Percentiles rank a stretch among this genome's conserved stretches.
Conservation (phyloP, 2,113 vertebrate genomes). For the Butorides virescens region DNA sequence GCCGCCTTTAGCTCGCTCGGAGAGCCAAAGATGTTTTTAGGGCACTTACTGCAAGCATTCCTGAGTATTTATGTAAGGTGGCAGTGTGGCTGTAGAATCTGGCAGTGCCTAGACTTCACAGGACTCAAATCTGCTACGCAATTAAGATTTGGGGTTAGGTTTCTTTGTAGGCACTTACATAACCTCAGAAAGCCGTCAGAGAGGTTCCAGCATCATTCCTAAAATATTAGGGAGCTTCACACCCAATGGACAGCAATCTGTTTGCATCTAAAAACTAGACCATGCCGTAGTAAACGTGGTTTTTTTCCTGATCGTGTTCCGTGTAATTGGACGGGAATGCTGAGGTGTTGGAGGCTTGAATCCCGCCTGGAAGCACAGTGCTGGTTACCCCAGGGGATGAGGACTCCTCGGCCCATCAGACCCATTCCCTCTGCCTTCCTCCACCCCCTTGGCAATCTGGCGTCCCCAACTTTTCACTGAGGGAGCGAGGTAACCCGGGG, state of each 20-base stretch:
- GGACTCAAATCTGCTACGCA: slow-evolving; percentile 3
- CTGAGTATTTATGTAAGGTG: not conserved
- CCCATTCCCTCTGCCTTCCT: not conserved
- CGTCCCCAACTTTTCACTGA: not conserved
- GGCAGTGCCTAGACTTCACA: slow-evolving; percentile 8
- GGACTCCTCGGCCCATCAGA: not conserved
- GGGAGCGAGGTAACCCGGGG: not conserved
- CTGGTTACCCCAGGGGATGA: not conserved
- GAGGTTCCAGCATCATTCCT: slow-evolving; percentile 26
- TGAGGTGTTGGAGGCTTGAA: not conserved
- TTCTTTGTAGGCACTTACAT: slow-evolving; percentile 38
- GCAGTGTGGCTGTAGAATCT: slow-evolving; percentile 3
- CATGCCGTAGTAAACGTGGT: not conserved
- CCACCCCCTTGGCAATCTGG: not conserved
- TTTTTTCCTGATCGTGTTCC: slow-evolving; percentile 4
- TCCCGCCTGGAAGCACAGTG: not conserved
- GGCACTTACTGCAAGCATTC: not conserved
- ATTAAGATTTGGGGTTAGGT: slow-evolving; percentile 19
- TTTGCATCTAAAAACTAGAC: slow-evolving; percentile 39
- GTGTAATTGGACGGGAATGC: slow-evolving; percentile 11
- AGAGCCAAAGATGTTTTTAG: not conserved
- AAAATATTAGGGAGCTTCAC: slow-evolving; percentile 42
- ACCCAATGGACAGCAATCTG: slow-evolving; percentile 37
- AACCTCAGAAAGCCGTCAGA: slow-evolving; percentile 36
- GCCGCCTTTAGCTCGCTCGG: not conserved